phyloP scores from a whole-genome alignment of 2,888 invertebrate species.

The Stenichneumon culpator region DNA sequence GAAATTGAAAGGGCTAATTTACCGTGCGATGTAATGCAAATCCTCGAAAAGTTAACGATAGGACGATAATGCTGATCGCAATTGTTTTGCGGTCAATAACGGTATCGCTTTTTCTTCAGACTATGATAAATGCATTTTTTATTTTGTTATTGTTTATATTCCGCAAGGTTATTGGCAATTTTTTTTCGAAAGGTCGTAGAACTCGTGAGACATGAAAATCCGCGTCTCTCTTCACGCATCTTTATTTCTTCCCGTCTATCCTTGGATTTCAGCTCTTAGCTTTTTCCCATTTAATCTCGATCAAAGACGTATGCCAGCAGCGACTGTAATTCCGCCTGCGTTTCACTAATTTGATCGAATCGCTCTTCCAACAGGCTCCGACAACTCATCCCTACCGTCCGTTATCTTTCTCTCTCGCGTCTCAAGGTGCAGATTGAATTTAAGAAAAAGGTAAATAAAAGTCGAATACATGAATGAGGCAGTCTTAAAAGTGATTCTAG shows the following conservation, averaged over 20 bases:
- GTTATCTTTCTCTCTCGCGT: neutral
- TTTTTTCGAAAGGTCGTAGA: neutral
- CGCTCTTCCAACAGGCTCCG: constrained; percentile 11
- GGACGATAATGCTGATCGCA: neutral
- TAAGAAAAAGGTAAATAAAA: constrained; percentile 1
- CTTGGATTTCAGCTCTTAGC: neutral
- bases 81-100: neutral
- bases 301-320: neutral
- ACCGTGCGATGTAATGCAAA: neutral
- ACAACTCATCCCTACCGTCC: neutral
- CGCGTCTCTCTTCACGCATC: neutral
- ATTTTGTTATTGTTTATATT: neutral
- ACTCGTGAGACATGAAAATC: constrained; percentile 4
- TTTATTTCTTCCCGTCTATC: neutral
- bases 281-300: constrained; percentile 19
- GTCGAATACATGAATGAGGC: constrained; percentile 22
- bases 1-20: constrained; percentile 7
- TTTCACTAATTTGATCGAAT: constrained; percentile 40
- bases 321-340: constrained; percentile 4
- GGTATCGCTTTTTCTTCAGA: neutral
- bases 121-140: neutral
- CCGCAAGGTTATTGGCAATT: neutral
- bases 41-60: neutral
- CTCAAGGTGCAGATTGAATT: neutral
- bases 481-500: constrained; percentile 38